A percentile compares a stretch with the other conserved stretches of the same genome.
phyloP scores from a whole-genome alignment of 2,797 vertebrate species.

The Eospalax fontanierii region DNA sequence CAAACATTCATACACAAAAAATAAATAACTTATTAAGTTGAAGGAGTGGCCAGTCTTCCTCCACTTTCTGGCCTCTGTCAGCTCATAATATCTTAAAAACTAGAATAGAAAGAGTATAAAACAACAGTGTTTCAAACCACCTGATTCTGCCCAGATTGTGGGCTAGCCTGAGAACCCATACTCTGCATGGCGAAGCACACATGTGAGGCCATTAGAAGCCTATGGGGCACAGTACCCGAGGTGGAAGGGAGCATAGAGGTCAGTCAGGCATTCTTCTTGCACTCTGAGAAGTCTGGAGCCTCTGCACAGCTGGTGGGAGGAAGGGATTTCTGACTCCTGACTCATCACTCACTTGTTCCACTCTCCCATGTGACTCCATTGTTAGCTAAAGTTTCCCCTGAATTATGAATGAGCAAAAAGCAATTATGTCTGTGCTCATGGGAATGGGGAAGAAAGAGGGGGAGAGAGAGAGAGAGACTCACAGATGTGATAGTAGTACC shows the following conservation, averaged over 20 bases:
- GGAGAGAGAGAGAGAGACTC: slow-evolving; percentile 1
- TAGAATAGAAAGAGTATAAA: background rate
- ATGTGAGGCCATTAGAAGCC: background rate
- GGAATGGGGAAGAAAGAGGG: background rate
- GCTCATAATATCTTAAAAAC: background rate
- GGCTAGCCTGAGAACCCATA: background rate
- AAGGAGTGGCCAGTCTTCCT: background rate
- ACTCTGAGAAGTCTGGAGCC: background rate
- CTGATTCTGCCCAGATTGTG: background rate
- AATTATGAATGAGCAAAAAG: slow-evolving; percentile 58
- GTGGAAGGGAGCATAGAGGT: background rate
- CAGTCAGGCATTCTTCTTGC: background rate
- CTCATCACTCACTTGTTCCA: background rate
- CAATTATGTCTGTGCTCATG: slow-evolving; percentile 14
- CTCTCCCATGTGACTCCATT: background rate
- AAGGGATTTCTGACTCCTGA: background rate
- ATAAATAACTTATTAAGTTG: too few relatives aligned
- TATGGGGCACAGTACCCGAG: background rate
- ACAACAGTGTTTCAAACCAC: background rate
- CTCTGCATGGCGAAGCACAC: background rate
- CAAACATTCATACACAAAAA: too few relatives aligned
- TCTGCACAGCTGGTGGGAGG: background rate
- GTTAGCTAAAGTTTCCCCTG: slow-evolving; percentile 49
- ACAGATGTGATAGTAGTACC: background rate
- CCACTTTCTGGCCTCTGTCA: background rate